These are phyloP conservation scores for Pteronura brasiliensis DNA, from an alignment of 2,113 vertebrate species.

Conservation along the genomic window DNA sequence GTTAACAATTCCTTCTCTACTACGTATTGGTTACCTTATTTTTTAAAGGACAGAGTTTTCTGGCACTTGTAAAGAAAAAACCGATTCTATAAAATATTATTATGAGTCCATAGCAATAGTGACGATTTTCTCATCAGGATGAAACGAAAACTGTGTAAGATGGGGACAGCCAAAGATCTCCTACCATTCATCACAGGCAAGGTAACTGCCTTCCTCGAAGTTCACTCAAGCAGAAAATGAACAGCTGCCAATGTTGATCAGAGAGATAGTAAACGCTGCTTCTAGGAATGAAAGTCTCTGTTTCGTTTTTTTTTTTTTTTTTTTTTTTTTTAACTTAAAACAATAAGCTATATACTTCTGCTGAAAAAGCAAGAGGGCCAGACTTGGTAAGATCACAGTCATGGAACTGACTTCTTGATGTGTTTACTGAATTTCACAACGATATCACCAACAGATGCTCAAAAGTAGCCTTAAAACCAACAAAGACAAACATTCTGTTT, in stretches of 20 bases:
- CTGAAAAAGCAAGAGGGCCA: constrained; percentile 29
- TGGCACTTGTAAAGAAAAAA: constrained; percentile 78
- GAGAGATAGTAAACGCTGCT: constrained; percentile 69
- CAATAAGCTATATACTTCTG: constrained; percentile 16
- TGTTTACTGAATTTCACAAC: neutral
- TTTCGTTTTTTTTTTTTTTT: neutral
- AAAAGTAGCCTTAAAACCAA: neutral
- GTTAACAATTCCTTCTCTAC: neutral
- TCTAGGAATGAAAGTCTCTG: constrained; percentile 40
- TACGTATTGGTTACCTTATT: neutral
- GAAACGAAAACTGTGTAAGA: constrained; percentile 77
- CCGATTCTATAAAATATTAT: constrained; percentile 75
- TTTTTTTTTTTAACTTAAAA: constrained; percentile 46
- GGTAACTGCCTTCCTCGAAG: constrained; percentile 86
- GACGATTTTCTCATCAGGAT: constrained; percentile 78
- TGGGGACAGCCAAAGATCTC: constrained; percentile 77
- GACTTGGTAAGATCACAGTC: neutral
- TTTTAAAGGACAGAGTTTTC: constrained; percentile 62
- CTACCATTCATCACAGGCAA: constrained; percentile 85
- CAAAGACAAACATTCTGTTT: neutral
- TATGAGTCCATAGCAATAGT: constrained; percentile 70
- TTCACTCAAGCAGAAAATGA: constrained; percentile 91
- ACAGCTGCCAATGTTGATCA: constrained; percentile 88
- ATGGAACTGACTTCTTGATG: neutral
- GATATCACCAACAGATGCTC: neutral